Evolutionary conservation across 2,797 vertebrate genomes (phyloP).

Genomic region (Salmo trutta): DNA sequence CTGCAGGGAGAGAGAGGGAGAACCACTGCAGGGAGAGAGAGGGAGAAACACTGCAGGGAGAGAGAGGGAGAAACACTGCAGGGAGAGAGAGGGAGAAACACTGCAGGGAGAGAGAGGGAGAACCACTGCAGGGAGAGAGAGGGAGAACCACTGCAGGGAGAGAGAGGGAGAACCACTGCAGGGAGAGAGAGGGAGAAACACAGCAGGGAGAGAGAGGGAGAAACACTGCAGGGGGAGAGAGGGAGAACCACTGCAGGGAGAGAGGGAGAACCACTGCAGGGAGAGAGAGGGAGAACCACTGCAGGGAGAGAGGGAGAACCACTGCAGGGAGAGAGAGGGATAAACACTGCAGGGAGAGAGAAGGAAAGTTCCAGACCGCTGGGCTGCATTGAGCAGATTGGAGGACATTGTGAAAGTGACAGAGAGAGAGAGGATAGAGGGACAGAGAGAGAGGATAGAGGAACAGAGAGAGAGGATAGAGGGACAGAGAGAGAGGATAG

Average conservation of each 20-base stretch:
- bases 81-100: neutral
- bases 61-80: neutral
- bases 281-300: neutral
- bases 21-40: no score
- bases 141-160: no score
- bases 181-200: neutral
- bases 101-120: neutral
- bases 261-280: no score
- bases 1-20: no score
- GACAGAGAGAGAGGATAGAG: neutral
- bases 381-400: no score
- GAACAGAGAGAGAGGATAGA: neutral
- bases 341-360: no score
- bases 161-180: no score
- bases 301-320: neutral
- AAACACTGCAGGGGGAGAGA: neutral
- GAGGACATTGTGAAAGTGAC: no score
- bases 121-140: neutral
- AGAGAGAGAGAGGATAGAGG: no score
- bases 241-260: no score
- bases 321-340: no score
- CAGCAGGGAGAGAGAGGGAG: neutral
- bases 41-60: neutral
- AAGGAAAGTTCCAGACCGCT: no score
- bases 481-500: neutral